A percentile compares a stretch with the other conserved stretches of the same genome.
Conservation (phyloP, 2,888 invertebrate species). For the Lochmaea capreae region DNA sequence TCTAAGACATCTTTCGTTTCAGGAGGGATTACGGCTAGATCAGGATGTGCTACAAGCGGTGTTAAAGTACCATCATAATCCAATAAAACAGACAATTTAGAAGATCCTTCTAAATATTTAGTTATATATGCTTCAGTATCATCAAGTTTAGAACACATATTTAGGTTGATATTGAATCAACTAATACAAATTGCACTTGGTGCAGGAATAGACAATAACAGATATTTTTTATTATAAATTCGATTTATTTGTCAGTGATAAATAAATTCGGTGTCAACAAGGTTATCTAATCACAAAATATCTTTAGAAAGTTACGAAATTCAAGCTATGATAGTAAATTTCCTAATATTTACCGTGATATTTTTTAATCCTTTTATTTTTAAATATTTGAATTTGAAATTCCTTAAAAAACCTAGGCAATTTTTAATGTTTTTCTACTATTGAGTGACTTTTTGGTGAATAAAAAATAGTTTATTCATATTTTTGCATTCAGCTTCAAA, state of each 20-base stretch:
- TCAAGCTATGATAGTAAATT: neutral
- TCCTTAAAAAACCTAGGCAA: neutral
- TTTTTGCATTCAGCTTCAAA: no score
- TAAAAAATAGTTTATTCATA: neutral
- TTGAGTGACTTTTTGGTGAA: neutral
- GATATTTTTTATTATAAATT: neutral
- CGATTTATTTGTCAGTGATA: slow-evolving; percentile 3
- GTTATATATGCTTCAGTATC: slow-evolving; percentile 47
- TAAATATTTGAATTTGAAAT: neutral
- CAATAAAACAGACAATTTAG: slow-evolving; percentile 81
- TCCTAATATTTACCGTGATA: neutral
- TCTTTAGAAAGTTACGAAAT: neutral
- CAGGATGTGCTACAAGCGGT: slow-evolving; percentile 89
- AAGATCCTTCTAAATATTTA: slow-evolving; percentile 43
- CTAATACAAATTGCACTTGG: neutral
- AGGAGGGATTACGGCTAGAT: slow-evolving; percentile 84
- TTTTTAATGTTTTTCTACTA: neutral
- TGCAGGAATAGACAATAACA: no score
- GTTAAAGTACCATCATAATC: slow-evolving; percentile 92
- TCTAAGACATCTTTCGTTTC: slow-evolving; percentile 86
- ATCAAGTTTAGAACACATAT: slow-evolving; percentile 38
- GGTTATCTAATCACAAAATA: slow-evolving; percentile 19
- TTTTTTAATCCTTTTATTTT: no score
- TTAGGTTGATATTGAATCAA: neutral
- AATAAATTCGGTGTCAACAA: slow-evolving; percentile 13